Evolutionary conservation across 2,113 vertebrate species (phyloP).

Genomic region (Chamaea fasciata): DNA sequence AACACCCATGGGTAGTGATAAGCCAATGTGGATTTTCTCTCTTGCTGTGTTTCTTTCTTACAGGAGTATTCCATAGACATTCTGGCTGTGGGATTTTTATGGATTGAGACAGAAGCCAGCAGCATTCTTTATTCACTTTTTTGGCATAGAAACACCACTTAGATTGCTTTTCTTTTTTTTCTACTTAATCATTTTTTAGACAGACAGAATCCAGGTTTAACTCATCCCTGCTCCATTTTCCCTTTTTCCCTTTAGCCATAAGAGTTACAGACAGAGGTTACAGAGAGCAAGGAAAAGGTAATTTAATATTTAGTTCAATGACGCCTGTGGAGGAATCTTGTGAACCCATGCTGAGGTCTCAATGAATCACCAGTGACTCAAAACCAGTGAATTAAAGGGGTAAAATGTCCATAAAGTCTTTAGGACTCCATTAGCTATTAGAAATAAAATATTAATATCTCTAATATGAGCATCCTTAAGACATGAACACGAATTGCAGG

Average conservation of each 20-base stretch:
- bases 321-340: background rate
- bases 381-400: background rate
- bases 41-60: conserved; percentile 6
- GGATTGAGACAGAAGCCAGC: conserved; percentile 46
- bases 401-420: background rate
- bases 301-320: conserved; percentile 21
- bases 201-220: conserved; percentile 20
- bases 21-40: background rate
- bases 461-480: background rate
- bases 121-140: background rate
- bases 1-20: background rate
- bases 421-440: background rate
- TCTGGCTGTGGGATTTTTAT: background rate
- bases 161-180: conserved; percentile 9
- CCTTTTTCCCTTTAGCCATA: background rate
- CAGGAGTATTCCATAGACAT: conserved; percentile 25
- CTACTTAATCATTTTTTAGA: conserved; percentile 26
- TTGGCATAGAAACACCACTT: conserved; percentile 25
- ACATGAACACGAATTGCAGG: background rate
- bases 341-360: background rate
- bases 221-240: background rate
- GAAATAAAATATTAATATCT: conserved; percentile 8
- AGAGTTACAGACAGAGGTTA: background rate
- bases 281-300: conserved; percentile 11
- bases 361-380: conserved; percentile 3